Percentiles rank a stretch among this genome's conserved stretches.
These are phyloP conservation scores for Albula glossodonta DNA, from an alignment of 2,113 vertebrate species.

Conservation along the genomic window DNA sequence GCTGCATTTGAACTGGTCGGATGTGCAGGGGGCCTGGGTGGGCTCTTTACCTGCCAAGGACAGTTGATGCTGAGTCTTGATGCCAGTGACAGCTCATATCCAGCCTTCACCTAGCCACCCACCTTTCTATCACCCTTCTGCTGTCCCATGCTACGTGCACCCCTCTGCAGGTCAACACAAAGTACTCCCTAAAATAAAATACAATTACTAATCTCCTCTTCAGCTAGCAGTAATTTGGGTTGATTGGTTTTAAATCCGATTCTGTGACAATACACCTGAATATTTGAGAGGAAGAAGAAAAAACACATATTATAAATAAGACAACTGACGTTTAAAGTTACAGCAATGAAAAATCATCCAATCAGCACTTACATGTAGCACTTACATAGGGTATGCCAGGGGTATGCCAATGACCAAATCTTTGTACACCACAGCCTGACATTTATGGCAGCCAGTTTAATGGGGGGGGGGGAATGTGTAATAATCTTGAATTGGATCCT, in stretches of 20 bases:
- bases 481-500: too few relatives aligned
- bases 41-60: conserved; percentile 73
- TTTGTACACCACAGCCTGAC: too few relatives aligned
- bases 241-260: conserved; percentile 57
- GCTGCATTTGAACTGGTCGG: conserved; percentile 86
- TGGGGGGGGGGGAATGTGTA: too few relatives aligned
- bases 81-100: background rate
- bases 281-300: background rate
- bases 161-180: background rate
- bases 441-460: too few relatives aligned
- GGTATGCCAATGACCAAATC: too few relatives aligned
- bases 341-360: too few relatives aligned
- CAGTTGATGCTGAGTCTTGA: conserved; percentile 1
- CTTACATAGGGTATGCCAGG: too few relatives aligned
- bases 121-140: background rate
- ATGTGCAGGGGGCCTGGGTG: conserved; percentile 79
- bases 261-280: conserved; percentile 44
- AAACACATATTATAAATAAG: conserved; percentile 14
- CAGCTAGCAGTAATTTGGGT: conserved; percentile 51
- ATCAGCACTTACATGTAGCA: too few relatives aligned
- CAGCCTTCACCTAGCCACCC: background rate
- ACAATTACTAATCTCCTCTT: conserved; percentile 45
- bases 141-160: background rate
- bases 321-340: background rate
- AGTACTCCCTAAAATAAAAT: background rate